phyloP scores from a whole-genome alignment of 2,888 invertebrate species.

The Caenorhabditis becei region DNA sequence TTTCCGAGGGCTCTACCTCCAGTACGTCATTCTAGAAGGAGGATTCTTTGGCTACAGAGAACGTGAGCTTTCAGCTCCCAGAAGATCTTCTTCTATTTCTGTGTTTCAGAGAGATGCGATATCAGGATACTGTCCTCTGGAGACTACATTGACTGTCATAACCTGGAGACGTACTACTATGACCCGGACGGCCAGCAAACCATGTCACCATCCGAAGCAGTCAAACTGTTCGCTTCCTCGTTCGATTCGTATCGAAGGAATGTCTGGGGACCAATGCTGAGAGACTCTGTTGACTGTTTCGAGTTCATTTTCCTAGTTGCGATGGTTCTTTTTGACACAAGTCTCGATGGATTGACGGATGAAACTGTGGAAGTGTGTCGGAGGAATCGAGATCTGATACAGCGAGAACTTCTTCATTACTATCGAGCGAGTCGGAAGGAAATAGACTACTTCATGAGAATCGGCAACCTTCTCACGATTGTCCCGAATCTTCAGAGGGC shows the following conservation, averaged over 20 bases:
- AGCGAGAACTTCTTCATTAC: constrained; percentile 19
- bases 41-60: constrained; percentile 53
- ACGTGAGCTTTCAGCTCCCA: constrained; percentile 15
- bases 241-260: constrained; percentile 60
- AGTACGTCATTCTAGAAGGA: constrained; percentile 58
- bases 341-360: constrained; percentile 17
- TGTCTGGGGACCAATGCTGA: constrained; percentile 58
- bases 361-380: background rate
- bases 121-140: constrained; percentile 58
- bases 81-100: no score
- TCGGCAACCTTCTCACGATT: constrained; percentile 17
- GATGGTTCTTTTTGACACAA: constrained; percentile 42
- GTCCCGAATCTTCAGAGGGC: constrained; percentile 28
- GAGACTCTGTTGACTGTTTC: constrained; percentile 39
- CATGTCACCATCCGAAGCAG: constrained; percentile 62
- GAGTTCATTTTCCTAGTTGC: constrained; percentile 57
- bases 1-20: constrained; percentile 58
- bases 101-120: constrained; percentile 41
- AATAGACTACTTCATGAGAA: background rate
- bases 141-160: constrained; percentile 59
- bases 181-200: constrained; percentile 54
- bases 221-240: constrained; percentile 62
- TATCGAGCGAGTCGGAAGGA: background rate
- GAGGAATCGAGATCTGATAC: background rate
- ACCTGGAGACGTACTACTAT: constrained; percentile 61